Percentiles rank a stretch among this genome's conserved stretches.
phyloP scores from a whole-genome alignment of 2,888 invertebrate species.

The Pristionchus japonicus region DNA sequence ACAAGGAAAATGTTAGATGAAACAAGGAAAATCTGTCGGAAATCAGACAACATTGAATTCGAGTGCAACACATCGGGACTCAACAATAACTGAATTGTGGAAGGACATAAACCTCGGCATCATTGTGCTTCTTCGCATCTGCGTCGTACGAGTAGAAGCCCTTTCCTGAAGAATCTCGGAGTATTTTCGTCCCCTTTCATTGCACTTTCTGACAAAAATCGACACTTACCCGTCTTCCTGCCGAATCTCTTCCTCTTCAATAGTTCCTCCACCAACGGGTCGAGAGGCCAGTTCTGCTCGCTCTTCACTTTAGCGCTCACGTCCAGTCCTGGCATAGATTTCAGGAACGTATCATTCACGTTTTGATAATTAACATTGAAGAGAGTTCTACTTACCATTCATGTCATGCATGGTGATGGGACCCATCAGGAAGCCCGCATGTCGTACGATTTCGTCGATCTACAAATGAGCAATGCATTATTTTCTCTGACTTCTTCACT shows the following conservation, averaged over 20 bases:
- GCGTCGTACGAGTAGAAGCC: constrained; percentile 65
- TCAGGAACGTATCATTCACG: too few relatives aligned
- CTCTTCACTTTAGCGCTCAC: constrained; percentile 59
- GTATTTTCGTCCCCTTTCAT: too few relatives aligned
- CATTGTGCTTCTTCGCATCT: constrained; percentile 58
- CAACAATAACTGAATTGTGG: neutral
- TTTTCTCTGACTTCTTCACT: neutral
- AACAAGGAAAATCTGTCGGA: too few relatives aligned
- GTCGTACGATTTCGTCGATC: constrained; percentile 58
- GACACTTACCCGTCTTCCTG: constrained; percentile 59
- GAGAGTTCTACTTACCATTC: constrained; percentile 61
- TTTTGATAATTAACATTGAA: too few relatives aligned
- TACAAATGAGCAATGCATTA: too few relatives aligned
- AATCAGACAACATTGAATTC: too few relatives aligned
- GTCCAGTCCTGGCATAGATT: constrained; percentile 57
- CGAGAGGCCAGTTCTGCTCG: constrained; percentile 56
- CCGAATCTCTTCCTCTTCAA: constrained; percentile 57
- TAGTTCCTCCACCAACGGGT: constrained; percentile 55
- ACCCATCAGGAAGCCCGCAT: constrained; percentile 64
- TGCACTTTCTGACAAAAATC: neutral
- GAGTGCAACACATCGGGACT: too few relatives aligned
- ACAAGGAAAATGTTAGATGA: too few relatives aligned
- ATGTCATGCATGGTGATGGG: constrained; percentile 66
- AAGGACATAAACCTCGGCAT: constrained; percentile 53
- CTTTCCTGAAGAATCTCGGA: constrained; percentile 52